These are phyloP conservation scores for Lysandra coridon DNA, from an alignment of 2,888 invertebrate genomes.

Conservation along the genomic window DNA sequence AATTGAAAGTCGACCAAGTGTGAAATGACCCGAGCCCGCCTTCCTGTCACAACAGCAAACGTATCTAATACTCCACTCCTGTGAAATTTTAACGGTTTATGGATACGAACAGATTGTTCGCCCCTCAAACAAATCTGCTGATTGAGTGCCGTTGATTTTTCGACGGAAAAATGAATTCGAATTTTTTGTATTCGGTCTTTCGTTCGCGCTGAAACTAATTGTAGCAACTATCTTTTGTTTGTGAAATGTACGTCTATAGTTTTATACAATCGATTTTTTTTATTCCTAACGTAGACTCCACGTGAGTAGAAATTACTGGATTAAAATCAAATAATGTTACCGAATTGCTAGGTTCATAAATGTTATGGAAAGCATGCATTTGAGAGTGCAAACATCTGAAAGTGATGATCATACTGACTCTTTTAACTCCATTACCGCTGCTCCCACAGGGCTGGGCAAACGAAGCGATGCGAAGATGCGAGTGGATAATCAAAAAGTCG, in stretches of 20 bases:
- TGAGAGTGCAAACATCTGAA: background rate
- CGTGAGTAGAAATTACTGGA: background rate
- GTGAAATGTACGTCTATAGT: background rate
- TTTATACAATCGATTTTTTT: background rate
- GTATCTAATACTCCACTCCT: constrained; percentile 54
- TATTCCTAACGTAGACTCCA: too few species aligned
- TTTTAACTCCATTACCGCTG: constrained; percentile 9
- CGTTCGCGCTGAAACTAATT: constrained; percentile 5
- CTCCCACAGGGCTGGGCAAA: constrained; percentile 18
- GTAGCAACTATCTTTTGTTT: constrained; percentile 10
- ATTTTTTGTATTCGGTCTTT: constrained; percentile 2
- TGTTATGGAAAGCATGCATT: too few species aligned
- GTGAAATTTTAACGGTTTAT: constrained; percentile 52
- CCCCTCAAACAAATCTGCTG: constrained; percentile 44
- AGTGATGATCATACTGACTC: constrained; percentile 4
- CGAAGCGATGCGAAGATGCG: constrained; percentile 33
- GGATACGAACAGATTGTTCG: constrained; percentile 50
- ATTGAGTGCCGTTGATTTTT: constrained; percentile 39
- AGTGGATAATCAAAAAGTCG: constrained; percentile 33
- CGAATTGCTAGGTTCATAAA: too few species aligned
- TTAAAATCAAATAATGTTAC: too few species aligned
- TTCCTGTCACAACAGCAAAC: constrained; percentile 62
- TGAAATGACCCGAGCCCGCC: constrained; percentile 71
- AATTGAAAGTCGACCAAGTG: constrained; percentile 76
- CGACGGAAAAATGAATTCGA: constrained; percentile 15